phyloP scores from a whole-genome alignment of 1,140 invertebrate species.

The Eufriesea mexicana region DNA sequence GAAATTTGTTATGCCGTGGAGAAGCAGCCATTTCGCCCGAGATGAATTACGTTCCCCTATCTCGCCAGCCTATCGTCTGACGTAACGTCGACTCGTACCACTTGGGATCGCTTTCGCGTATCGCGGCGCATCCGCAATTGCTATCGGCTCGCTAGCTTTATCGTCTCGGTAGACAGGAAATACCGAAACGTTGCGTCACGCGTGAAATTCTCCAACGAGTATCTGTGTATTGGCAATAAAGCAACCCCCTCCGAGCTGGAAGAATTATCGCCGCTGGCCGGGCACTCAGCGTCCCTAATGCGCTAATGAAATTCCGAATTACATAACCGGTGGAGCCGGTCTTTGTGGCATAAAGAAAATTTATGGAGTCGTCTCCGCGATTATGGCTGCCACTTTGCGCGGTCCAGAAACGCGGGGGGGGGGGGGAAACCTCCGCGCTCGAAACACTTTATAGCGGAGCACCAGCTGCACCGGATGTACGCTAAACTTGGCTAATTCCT shows the following conservation, averaged over 20 bases:
- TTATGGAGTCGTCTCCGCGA: constrained; percentile 1
- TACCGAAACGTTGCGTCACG: not conserved
- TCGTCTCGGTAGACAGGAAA: not conserved
- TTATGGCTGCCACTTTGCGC: not conserved
- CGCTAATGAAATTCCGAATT: constrained; percentile 19
- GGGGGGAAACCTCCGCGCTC: not conserved
- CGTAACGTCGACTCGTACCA: not conserved
- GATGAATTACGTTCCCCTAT: not conserved
- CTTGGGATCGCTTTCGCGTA: not conserved
- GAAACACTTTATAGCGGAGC: not conserved
- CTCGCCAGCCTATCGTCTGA: not conserved
- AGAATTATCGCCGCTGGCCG: not conserved
- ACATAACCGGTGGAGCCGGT: constrained; percentile 1
- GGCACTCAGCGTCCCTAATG: not conserved
- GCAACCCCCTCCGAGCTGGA: not conserved
- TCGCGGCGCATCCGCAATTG: not conserved
- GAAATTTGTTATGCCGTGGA: too few relatives aligned
- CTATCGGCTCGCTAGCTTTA: not conserved
- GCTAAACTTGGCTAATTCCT: constrained; percentile 27
- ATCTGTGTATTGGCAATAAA: not conserved
- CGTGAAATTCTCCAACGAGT: not conserved
- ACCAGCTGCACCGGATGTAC: constrained; percentile 20
- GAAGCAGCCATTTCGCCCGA: not conserved
- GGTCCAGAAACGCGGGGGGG: not conserved
- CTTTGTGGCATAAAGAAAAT: constrained; percentile 7